Evolutionary conservation across 2,797 vertebrate species (phyloP), one percentile per base, ranked within the genome.

Genomic region (Phataginus tetradactyla): DNA sequence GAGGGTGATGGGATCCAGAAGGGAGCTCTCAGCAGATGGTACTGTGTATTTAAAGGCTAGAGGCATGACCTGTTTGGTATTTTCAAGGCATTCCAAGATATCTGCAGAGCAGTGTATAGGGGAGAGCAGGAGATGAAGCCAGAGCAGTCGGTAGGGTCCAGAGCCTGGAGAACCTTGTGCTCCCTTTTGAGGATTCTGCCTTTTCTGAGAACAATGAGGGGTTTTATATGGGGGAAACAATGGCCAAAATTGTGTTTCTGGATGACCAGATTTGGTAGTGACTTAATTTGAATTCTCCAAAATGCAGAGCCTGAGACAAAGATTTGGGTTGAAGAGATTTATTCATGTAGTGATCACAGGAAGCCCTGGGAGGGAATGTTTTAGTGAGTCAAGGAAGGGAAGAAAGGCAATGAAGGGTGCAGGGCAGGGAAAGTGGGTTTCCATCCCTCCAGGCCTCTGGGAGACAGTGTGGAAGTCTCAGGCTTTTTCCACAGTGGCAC

Each of bases 371-470:
- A n/a, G 25, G 37, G n/a, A 11, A 7, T 5, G 1, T 14, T 17
- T 17, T 29, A 39, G 14, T 18, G 45, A 71, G 1, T 18, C 20
- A 32, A 20, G 27, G 37, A 45, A 71, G n/a, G 25, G 14, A 11
- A 32, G n/a, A 53, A 51, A 79, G 64, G 34, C n/a, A 42, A 7
- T 21, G 49, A 66, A 57, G 68, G 15, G 3, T n/a, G 0, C 7
- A 2, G 6, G 20, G 1, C 11, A 1, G 45, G n/a, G 10, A 13
- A 18, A 25, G 17, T 7, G 39, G 42, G 20, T 1, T 5, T 4
- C 39, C 20, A 9, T 42, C 32, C 37, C 55, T 53, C 57, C 53
- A 10, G 64, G n/a, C 10, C 15, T 49, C 9, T 3, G 32, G n/a
- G 55, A 6, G 15, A 20, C 32, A 3, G 0, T 42, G 13, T 63